Evolutionary conservation across 2,888 invertebrate genomes (phyloP), one percentile per base, ranked within the genome.

Genomic region (Pogonocherus hispidulus): DNA sequence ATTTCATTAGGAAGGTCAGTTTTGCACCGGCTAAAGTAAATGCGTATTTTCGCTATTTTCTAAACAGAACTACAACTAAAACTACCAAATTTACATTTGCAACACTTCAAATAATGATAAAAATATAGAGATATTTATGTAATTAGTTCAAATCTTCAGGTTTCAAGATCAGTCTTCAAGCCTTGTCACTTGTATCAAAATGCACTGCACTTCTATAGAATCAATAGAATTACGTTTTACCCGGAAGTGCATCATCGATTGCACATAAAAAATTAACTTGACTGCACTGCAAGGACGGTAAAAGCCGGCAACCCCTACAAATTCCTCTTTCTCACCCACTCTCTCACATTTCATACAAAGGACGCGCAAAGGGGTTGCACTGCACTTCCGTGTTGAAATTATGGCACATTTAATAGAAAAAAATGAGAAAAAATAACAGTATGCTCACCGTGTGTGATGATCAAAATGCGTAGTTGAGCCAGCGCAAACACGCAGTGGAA

Each of bases 381-480:
- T n/a, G 49, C 52, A 18, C 52, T 63, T 23, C 46, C 23, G 23
- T 32, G 32, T 44, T 20, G 35, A n/a, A 16, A 11, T 41, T 3
- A 11, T 11, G 23, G 16, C 18, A 19, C n/a, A 14, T 18, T 23
- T 35, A 37, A 35, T 55, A 49, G 37, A 64, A 54, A 20, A 62
- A 65, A 55, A 46, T 41, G 18, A 62, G 62, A 52, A 64, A 68
- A 65, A 44, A 59, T 47, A 57, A 62, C 56, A 22, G 11, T 57
- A 44, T 64, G 75, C 80, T 79, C 75, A 80, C 80, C 80, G 77
- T 77, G 60, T 71, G 69, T 70, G 65, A 71, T 70, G 70, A 74
- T 75, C 59, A 71, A 80, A 80, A 76, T 80, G 80, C 80, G 80
- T 80, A 80, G 78, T 80, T 78, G 72, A 70, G 72, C 71, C 79